Conservation (phyloP, 1,140 invertebrate genomes). For the Heliconius hermathena region DNA sequence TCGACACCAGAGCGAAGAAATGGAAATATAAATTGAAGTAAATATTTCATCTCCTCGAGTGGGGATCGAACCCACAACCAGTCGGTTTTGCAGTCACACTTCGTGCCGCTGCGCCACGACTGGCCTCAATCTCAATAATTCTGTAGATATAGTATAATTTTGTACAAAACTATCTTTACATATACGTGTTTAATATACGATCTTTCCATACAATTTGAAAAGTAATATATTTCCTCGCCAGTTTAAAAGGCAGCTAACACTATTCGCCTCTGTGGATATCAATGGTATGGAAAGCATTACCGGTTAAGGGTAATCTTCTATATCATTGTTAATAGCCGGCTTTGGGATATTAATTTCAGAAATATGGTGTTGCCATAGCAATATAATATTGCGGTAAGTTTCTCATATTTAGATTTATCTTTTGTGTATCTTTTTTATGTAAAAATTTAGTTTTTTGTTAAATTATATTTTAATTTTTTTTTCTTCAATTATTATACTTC, state of each 20-base stretch:
- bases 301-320: constrained; percentile 14
- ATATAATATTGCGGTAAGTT: neutral
- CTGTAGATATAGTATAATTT: too few relatives aligned
- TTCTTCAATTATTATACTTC: too few relatives aligned
- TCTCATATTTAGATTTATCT: neutral
- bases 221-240: constrained; percentile 11
- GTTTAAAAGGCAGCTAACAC: constrained; percentile 17
- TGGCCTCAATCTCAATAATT: too few relatives aligned
- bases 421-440: neutral
- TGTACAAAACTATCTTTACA: too few relatives aligned
- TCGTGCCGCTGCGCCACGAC: too few relatives aligned
- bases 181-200: neutral
- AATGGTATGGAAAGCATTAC: constrained; percentile 17
- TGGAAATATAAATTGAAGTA: too few relatives aligned
- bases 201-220: neutral
- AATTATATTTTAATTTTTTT: too few relatives aligned
- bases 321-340: constrained; percentile 9
- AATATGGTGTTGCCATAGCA: constrained; percentile 10
- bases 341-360: constrained; percentile 6
- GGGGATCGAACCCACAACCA: too few relatives aligned
- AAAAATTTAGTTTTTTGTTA: too few relatives aligned
- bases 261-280: constrained; percentile 21
- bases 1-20: too few relatives aligned
- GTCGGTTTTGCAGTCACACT: too few relatives aligned
- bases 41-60: too few relatives aligned